A percentile compares a stretch with the other conserved stretches of the same genome.
These are phyloP conservation scores for Halictus quadricinctus DNA, from an alignment of 2,888 invertebrate species.

Conservation along the genomic window DNA sequence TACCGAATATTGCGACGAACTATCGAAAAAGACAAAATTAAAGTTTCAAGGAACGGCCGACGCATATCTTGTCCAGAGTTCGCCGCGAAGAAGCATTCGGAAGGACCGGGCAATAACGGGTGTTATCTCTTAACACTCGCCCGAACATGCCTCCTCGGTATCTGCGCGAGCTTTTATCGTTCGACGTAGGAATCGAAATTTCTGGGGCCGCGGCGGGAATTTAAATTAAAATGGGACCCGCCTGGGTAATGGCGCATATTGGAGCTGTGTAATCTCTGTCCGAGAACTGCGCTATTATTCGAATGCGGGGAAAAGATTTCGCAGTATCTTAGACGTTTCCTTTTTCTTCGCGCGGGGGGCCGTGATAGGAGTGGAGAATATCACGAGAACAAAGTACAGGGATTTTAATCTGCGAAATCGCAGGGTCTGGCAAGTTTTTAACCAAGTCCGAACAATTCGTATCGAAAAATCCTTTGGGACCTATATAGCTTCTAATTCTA, in stretches of 20 bases:
- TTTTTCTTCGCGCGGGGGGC: not conserved
- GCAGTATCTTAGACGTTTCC: slow-evolving; percentile 15
- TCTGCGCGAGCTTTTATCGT: slow-evolving; percentile 47
- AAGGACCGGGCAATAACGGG: slow-evolving; percentile 30
- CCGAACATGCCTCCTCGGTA: slow-evolving; percentile 48
- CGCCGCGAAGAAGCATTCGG: slow-evolving; percentile 24
- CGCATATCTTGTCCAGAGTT: slow-evolving; percentile 31
- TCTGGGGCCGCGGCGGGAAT: slow-evolving; percentile 34
- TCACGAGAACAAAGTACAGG: not conserved
- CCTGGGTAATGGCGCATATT: slow-evolving; percentile 29
- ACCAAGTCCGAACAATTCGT: not conserved
- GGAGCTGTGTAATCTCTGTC: slow-evolving; percentile 24
- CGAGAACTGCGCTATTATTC: slow-evolving; percentile 10
- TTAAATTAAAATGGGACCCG: slow-evolving; percentile 43
- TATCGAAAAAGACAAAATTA: not conserved
- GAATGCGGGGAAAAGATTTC: slow-evolving; percentile 10
- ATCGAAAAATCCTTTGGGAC: too few species aligned
- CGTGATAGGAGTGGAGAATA: not conserved
- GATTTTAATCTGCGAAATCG: not conserved
- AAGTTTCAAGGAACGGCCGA: slow-evolving; percentile 26
- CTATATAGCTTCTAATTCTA: too few species aligned
- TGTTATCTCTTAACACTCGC: slow-evolving; percentile 71
- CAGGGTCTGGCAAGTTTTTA: not conserved
- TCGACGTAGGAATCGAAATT: slow-evolving; percentile 48
- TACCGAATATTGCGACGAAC: not conserved